Evolutionary conservation across 1,140 invertebrate genomes (phyloP).

Genomic region (Drosophila sucinea): DNA sequence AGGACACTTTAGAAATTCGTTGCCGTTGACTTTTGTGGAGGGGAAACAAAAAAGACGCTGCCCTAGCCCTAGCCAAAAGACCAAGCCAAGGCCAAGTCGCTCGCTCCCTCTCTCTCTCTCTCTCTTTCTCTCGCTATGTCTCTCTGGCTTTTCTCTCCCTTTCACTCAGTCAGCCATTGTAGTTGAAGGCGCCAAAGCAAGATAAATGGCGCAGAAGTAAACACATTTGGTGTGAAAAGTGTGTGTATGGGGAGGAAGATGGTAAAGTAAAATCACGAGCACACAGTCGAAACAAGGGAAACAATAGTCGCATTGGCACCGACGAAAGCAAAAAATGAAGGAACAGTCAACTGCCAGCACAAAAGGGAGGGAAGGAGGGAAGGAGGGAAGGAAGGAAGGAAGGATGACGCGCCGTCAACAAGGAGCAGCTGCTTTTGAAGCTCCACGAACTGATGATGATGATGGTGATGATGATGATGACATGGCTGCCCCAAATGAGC

Average conservation of each 20-base stretch:
- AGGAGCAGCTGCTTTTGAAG: conserved; percentile 16
- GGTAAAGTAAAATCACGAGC: conserved; percentile 54
- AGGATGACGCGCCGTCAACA: conserved; percentile 3
- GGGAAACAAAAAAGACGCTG: neutral
- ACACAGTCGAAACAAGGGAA: conserved; percentile 43
- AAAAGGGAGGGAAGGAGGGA: neutral
- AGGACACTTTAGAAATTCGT: conserved; percentile 43
- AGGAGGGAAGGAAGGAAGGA: conserved; percentile 9
- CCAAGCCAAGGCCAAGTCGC: conserved; percentile 13
- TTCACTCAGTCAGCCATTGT: conserved; percentile 36
- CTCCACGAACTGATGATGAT: conserved; percentile 36
- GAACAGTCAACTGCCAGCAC: neutral
- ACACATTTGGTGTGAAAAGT: conserved; percentile 75
- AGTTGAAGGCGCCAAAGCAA: conserved; percentile 74
- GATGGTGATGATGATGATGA: conserved; percentile 29
- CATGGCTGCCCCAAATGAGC: conserved; percentile 47
- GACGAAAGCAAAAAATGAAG: conserved; percentile 21
- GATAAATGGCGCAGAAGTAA: conserved; percentile 77
- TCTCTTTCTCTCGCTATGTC: neutral
- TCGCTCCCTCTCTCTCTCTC: conserved; percentile 4
- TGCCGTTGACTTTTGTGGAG: conserved; percentile 13
- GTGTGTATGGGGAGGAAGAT: conserved; percentile 27
- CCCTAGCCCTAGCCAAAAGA: conserved; percentile 13
- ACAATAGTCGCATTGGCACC: conserved; percentile 60
- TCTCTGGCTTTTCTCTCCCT: neutral